These are phyloP conservation scores for Drosophila guanche DNA, from an alignment of 1,140 invertebrate species.

Conservation along the genomic window DNA sequence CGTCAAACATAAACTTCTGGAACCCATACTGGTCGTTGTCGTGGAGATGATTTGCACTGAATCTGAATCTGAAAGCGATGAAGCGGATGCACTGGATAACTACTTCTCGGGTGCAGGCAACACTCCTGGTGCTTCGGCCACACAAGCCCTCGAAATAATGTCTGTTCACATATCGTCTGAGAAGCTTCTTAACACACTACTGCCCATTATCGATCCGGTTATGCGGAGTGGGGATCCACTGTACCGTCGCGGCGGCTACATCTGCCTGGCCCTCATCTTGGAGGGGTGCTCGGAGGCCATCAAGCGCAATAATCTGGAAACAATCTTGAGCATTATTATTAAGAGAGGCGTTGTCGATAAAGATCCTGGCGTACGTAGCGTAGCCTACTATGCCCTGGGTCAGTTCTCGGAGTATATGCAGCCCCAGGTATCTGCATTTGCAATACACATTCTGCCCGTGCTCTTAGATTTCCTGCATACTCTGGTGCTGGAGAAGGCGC, in stretches of 20 bases:
- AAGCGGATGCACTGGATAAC: slow-evolving; percentile 70
- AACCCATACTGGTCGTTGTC: slow-evolving; percentile 88
- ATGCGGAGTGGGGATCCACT: slow-evolving; percentile 85
- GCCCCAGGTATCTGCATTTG: slow-evolving; percentile 89
- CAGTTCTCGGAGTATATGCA: slow-evolving; percentile 93
- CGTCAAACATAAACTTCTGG: slow-evolving; percentile 89
- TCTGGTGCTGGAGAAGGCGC: slow-evolving; percentile 85
- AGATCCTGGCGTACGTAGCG: slow-evolving; percentile 86
- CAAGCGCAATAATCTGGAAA: slow-evolving; percentile 88
- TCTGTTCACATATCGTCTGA: slow-evolving; percentile 91
- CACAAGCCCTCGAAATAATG: slow-evolving; percentile 90
- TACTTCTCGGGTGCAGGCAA: slow-evolving; percentile 21
- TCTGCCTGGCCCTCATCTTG: slow-evolving; percentile 90
- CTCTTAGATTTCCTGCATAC: slow-evolving; percentile 89
- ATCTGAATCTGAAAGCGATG: slow-evolving; percentile 85
- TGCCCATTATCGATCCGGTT: slow-evolving; percentile 86
- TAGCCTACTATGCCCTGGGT: slow-evolving; percentile 91
- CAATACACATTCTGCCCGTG: slow-evolving; percentile 89
- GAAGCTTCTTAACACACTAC: slow-evolving; percentile 89
- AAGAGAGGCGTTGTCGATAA: slow-evolving; percentile 88
- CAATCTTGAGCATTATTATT: slow-evolving; percentile 88
- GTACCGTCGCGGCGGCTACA: slow-evolving; percentile 88
- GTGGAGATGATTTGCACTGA: slow-evolving; percentile 88
- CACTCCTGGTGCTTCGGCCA: slow-evolving; percentile 87
- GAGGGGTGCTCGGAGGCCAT: slow-evolving; percentile 93